Percentiles rank a stretch among this genome's conserved stretches.
phyloP scores from a whole-genome alignment of 1,140 invertebrate genomes.

The Listronotus bonariensis region DNA sequence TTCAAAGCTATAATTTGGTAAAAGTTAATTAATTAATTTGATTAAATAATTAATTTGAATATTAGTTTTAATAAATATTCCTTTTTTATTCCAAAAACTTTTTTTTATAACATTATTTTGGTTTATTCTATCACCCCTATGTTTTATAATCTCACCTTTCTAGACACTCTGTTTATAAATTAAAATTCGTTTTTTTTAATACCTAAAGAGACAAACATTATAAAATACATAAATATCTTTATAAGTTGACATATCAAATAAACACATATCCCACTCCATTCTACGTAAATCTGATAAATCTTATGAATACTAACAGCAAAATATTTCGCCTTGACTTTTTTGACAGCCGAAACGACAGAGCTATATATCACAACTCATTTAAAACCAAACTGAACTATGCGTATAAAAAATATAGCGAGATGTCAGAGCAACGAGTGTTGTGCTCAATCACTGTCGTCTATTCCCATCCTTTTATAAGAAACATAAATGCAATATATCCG shows the following conservation, averaged over 20 bases:
- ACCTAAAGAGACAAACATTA: no score
- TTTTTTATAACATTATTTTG: no score
- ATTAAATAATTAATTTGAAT: no score
- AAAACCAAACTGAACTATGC: constrained; percentile 27
- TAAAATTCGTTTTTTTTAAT: no score
- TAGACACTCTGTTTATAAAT: no score
- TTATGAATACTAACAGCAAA: constrained; percentile 22
- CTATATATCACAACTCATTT: constrained; percentile 35
- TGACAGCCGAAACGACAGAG: constrained; percentile 18
- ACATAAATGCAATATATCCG: constrained; percentile 23
- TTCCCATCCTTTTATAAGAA: constrained; percentile 25
- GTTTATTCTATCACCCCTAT: no score
- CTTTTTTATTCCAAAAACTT: no score
- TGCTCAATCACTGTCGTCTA: constrained; percentile 32
- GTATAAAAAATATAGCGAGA: constrained; percentile 31
- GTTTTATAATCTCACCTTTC: no score
- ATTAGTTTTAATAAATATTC: no score
- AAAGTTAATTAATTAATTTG: no score
- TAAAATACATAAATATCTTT: no score
- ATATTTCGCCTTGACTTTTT: constrained; percentile 19
- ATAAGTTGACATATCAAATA: not conserved
- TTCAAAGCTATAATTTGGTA: no score
- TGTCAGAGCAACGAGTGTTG: constrained; percentile 34
- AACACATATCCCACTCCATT: not conserved
- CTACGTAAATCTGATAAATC: constrained; percentile 6